Percentiles rank a stretch among this genome's conserved stretches.
Evolutionary conservation across 2,113 vertebrate genomes (phyloP).

Genomic region (Trachemys scripta): DNA sequence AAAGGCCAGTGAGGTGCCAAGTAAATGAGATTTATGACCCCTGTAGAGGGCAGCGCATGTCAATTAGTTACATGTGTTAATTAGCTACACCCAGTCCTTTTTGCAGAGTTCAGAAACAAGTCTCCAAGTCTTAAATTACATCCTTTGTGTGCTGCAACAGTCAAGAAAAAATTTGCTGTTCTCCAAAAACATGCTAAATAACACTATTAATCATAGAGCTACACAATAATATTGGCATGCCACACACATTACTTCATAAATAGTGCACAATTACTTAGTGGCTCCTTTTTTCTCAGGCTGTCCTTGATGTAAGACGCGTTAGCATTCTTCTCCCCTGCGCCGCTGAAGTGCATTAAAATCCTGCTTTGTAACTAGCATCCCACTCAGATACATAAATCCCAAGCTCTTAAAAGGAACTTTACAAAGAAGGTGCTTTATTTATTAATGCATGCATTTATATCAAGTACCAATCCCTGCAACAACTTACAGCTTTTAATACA

Average conservation of each 20-base stretch:
- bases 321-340: background rate
- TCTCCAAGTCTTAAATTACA: background rate
- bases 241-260: background rate
- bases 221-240: rapidly evolving
- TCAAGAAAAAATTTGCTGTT: background rate
- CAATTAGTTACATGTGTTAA: background rate
- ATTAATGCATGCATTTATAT: background rate
- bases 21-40: too few species aligned
- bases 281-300: background rate
- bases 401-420: background rate
- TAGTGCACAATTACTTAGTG: rapidly evolving
- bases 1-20: too few species aligned
- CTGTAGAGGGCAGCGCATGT: background rate
- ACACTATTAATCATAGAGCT: background rate
- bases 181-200: background rate
- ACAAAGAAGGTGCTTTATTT: background rate
- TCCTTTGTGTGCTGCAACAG: background rate
- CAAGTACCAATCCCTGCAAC: background rate
- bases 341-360: background rate
- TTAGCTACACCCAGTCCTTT: rapidly evolving
- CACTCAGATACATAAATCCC: background rate
- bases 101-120: rapidly evolving
- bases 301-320: background rate
- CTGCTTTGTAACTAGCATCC: background rate
- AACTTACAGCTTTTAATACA: background rate